A percentile compares a stretch with the other conserved stretches of the same genome.
Evolutionary conservation across 2,113 vertebrate genomes (phyloP).

Genomic region (Dasyprocta punctata): DNA sequence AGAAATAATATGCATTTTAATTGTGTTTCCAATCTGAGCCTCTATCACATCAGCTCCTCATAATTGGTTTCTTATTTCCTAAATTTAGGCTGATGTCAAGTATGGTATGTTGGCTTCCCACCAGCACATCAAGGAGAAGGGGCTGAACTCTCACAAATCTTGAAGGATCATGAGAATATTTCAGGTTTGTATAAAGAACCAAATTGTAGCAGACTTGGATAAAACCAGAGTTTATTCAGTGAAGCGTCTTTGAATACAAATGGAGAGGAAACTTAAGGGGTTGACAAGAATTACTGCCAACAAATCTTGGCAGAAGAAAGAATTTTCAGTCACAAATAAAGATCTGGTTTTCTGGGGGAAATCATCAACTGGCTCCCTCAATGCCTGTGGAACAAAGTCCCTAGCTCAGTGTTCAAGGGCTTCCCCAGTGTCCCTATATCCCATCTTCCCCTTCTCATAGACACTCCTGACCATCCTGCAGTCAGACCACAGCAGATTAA

Average conservation of each 20-base stretch:
- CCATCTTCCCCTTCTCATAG: background rate
- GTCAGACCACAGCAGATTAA: background rate
- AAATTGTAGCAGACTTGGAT: background rate
- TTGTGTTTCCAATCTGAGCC: background rate
- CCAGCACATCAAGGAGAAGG: background rate
- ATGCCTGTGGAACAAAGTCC: background rate
- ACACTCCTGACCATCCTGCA: background rate
- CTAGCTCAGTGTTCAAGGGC: background rate
- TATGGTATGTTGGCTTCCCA: background rate
- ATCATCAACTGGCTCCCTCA: background rate
- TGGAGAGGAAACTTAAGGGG: background rate
- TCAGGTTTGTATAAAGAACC: background rate
- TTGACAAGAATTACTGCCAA: background rate
- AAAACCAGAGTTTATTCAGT: background rate
- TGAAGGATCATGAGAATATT: background rate
- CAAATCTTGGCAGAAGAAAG: background rate
- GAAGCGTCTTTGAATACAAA: background rate
- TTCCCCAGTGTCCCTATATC: background rate
- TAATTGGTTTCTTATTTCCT: background rate
- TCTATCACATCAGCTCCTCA: background rate
- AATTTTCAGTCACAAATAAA: background rate
- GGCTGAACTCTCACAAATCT: background rate
- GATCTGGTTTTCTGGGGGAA: background rate
- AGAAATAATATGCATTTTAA: background rate
- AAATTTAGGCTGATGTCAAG: background rate